These are phyloP conservation scores for Falcaria lacertinaria DNA, from an alignment of 2,888 invertebrate species.

Conservation along the genomic window DNA sequence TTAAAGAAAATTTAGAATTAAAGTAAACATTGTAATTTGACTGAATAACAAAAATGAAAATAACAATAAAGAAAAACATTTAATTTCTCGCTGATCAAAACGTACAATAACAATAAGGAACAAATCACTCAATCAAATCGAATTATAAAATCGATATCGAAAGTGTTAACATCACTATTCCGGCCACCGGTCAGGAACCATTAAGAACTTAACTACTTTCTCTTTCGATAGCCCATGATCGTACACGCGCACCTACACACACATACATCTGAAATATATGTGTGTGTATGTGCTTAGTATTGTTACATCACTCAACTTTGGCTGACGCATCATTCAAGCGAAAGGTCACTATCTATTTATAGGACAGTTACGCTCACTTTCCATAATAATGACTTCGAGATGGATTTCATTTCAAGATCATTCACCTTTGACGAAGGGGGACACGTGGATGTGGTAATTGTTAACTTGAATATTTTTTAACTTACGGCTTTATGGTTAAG, in stretches of 20 bases:
- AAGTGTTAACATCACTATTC: slow-evolving; percentile 28
- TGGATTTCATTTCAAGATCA: slow-evolving; percentile 42
- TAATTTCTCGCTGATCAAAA: no score
- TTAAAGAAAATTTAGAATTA: no score
- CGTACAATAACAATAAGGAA: no score
- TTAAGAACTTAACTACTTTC: slow-evolving; percentile 67
- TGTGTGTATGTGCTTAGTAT: slow-evolving; percentile 37
- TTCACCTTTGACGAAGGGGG: slow-evolving; percentile 29
- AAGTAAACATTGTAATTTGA: no score
- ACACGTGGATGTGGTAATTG: not conserved
- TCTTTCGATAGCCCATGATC: slow-evolving; percentile 61
- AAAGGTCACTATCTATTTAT: slow-evolving; percentile 74
- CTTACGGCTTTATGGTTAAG: not conserved
- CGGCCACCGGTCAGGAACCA: slow-evolving; percentile 44
- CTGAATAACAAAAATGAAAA: no score
- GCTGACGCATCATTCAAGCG: slow-evolving; percentile 67
- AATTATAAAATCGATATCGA: slow-evolving; percentile 25
- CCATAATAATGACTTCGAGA: slow-evolving; percentile 51
- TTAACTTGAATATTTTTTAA: not conserved
- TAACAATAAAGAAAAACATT: no score
- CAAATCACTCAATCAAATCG: slow-evolving; percentile 6
- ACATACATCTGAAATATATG: slow-evolving; percentile 17
- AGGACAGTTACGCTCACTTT: slow-evolving; percentile 59
- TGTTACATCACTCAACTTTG: slow-evolving; percentile 64
- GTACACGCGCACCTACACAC: slow-evolving; percentile 32